Base-by-base conservation (phyloP, 1,140 invertebrate species). In the Parasteatoda tepidariorum region DNA sequence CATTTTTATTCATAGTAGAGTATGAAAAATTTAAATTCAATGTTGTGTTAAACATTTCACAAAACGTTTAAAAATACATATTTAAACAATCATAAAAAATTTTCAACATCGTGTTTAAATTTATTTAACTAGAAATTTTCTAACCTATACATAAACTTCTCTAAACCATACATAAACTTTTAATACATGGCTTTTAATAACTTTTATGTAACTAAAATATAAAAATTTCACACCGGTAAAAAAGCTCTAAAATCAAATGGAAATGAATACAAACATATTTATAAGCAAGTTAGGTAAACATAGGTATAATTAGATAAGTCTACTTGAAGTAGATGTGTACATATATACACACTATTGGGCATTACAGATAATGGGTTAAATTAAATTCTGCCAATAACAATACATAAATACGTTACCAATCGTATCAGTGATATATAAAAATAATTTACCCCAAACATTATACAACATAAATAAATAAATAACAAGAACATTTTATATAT, bases 401-500 rank as follows among this genome's bases (percentile, higher is more conserved):
- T 83, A 83, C 81, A 83, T 73, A 74, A 83, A 83, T 74, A 74
- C 59, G 62, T 83, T 64, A 61, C 64, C 74, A 78, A 64, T 78
- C 74, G 30, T 78, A n/a, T n/a, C 59, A 78, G 62, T 83, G 57
- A 83, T 82, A 28, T 83, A 83, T 73, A 83, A 83, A 83, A 83
- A 83, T 83, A 83, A 59, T 83, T 83, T 83, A 83, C 81, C 81
- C 70, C 79, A 82, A 64, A 26, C 79, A 74, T 33, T 83, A 55
- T 64, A 83, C 61, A 83, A 83, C 81, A 74, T 66, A 82, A 82
- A 70, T 71, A 74, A 83, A 83, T 74, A 83, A 83, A 66, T 67
- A 83, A 83, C 81, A 83, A 74, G 81, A 83, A 83, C 81, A 83
- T 59, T 73, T 83, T 24, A 83, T 83, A 83, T 59, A n/a, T n/a